Conservation (phyloP, 1,140 invertebrate genomes). For the Drosophila pallidifrons region DNA sequence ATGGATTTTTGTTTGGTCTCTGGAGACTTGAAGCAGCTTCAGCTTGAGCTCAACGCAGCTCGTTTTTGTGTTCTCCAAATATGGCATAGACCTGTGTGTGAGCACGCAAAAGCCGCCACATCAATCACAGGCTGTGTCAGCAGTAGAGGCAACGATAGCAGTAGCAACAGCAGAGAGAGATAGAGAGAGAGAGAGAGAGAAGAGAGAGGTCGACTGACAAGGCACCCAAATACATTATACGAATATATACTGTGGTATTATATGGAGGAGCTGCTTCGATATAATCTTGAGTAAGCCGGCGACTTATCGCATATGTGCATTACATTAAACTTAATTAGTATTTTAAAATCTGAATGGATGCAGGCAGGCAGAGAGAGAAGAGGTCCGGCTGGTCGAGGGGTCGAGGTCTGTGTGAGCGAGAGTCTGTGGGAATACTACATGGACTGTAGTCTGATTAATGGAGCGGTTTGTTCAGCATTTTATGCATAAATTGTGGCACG, state of each 20-base stretch:
- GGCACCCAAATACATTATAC: constrained; percentile 76
- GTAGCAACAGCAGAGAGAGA: not conserved
- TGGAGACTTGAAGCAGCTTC: constrained; percentile 17
- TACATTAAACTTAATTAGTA: constrained; percentile 82
- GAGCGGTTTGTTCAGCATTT: constrained; percentile 75
- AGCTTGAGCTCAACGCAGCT: constrained; percentile 8
- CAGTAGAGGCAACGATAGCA: constrained; percentile 2
- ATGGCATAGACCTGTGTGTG: constrained; percentile 54
- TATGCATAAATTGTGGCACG: constrained; percentile 76
- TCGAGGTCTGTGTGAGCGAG: constrained; percentile 27
- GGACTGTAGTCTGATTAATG: constrained; percentile 68
- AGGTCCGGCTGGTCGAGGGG: not conserved
- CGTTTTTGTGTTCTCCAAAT: constrained; percentile 61
- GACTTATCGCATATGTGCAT: constrained; percentile 72
- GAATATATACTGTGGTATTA: constrained; percentile 36
- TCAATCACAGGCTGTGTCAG: constrained; percentile 62
- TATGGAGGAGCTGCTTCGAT: constrained; percentile 34
- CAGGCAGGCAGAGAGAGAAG: constrained; percentile 22
- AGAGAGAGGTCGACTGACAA: constrained; percentile 56
- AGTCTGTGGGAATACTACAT: constrained; percentile 65
- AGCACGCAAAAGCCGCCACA: constrained; percentile 57
- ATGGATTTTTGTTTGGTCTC: constrained; percentile 1
- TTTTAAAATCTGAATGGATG: constrained; percentile 44
- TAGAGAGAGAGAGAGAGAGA: constrained; percentile 2
- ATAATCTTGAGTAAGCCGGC: constrained; percentile 52